Percentiles rank a stretch among this genome's conserved stretches.
Conservation (phyloP, 1,140 invertebrate genomes). For the Drosophila nigrodunni region DNA sequence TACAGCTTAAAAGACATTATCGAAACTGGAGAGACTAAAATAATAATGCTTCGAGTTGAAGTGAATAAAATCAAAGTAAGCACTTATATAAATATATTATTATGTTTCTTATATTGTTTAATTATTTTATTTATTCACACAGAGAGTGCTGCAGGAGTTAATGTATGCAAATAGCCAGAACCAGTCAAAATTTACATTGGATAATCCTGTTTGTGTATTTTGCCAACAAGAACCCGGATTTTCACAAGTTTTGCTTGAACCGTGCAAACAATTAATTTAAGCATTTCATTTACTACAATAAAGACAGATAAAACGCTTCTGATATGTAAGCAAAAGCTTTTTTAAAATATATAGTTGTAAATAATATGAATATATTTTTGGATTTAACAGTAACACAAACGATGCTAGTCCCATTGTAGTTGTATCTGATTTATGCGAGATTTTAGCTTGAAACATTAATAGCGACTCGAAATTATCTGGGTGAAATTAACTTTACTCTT, state of each 20-base stretch:
- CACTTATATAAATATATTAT: not conserved
- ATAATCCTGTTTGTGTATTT: slow-evolving; percentile 5
- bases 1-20: slow-evolving; percentile 32
- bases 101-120: not conserved
- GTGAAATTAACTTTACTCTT: not conserved
- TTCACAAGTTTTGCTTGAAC: not conserved
- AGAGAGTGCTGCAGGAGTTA: slow-evolving; percentile 27
- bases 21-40: slow-evolving; percentile 50
- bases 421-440: not conserved
- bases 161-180: not conserved
- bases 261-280: not conserved
- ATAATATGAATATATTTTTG: too few species aligned
- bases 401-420: not conserved
- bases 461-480: not conserved
- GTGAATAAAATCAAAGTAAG: slow-evolving; percentile 55
- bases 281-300: not conserved
- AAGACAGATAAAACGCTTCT: not conserved
- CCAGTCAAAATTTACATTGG: not conserved
- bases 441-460: not conserved
- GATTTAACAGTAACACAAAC: too few species aligned
- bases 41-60: slow-evolving; percentile 53
- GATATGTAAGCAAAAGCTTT: too few species aligned
- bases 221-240: not conserved
- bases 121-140: not conserved
- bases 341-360: too few species aligned